Base-by-base conservation (phyloP, 2,888 invertebrate genomes). In the Encarsia formosa region DNA sequence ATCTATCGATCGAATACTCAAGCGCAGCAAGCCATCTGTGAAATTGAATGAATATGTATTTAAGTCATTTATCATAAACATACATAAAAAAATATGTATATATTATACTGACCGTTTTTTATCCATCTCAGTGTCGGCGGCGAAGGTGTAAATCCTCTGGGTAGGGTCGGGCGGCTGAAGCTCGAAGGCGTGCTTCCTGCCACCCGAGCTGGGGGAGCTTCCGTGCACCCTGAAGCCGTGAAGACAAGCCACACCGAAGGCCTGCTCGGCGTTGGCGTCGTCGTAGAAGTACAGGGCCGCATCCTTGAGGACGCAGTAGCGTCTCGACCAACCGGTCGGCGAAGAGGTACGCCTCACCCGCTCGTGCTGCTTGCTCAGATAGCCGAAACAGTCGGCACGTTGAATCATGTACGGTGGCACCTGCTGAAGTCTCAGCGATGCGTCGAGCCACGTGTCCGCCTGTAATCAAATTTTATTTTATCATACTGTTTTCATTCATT, bases 201-300 rank as follows among this genome's bases (percentile, higher is more conserved):
- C 89, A n/a, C 89, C 87, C 16, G 79, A 73, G 57, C 60, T 67
- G 5, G 87, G 82, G 24, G 86, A 84, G 59, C 87, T 84, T 37
- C 86, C 87, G 75, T 93, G 92, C 60, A 95, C 90, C 69, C 86
- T 84, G 76, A 94, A 96, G 44, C 96, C 96, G 74, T 96, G 96
- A 38, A 97, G 82, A 74, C 93, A 93, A 40, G 91, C 90, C 77
- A 95, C 91, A 52, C 95, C 95, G 74, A 92, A 87, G 59, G 95
- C 92, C 70, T 81, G 86, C 71, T 88, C 88, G 64, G 93, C 87
- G 69, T 86, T 88, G 4, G 86, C 87, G 71, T 93, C 92, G 62
- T 86, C 87, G 76, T 93, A 96, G 76, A 95, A 93, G 77, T 93
- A 96, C 20, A 96, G 81, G 63, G 93, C 93, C 37, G 94, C 96